Percentiles rank a stretch among this genome's conserved stretches.
Conservation (phyloP, 2,113 vertebrate species). For the Psephotus haematonotus region DNA sequence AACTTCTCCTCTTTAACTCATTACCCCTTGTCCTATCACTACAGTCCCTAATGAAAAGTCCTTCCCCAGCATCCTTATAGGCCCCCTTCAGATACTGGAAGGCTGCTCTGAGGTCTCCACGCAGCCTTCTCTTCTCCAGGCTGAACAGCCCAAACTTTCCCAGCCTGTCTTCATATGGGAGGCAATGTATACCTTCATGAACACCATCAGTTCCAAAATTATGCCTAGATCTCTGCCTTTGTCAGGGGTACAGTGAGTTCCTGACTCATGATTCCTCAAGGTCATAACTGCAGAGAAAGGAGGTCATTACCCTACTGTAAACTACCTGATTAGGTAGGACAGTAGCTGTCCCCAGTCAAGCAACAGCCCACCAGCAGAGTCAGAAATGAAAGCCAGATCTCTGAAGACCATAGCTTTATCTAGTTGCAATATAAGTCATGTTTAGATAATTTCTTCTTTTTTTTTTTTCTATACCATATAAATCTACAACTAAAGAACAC, state of each 20-base stretch:
- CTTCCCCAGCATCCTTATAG: no score
- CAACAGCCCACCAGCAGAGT: background rate
- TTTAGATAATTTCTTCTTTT: background rate
- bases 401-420: background rate
- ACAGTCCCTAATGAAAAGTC: no score
- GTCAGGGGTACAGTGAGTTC: background rate
- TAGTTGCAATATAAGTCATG: background rate
- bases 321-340: background rate
- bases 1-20: no score
- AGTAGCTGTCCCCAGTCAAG: background rate
- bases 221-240: background rate
- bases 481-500: background rate
- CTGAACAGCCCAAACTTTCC: no score
- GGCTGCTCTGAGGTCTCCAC: no score
- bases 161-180: no score
- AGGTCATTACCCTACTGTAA: background rate
- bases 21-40: no score
- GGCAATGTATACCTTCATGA: background rate
- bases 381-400: background rate
- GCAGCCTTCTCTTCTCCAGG: no score
- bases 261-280: background rate
- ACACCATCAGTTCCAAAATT: background rate
- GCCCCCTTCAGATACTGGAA: no score
- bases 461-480: background rate
- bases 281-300: background rate